phyloP scores from a whole-genome alignment of 2,888 invertebrate species.

The Brachycybe producta region DNA sequence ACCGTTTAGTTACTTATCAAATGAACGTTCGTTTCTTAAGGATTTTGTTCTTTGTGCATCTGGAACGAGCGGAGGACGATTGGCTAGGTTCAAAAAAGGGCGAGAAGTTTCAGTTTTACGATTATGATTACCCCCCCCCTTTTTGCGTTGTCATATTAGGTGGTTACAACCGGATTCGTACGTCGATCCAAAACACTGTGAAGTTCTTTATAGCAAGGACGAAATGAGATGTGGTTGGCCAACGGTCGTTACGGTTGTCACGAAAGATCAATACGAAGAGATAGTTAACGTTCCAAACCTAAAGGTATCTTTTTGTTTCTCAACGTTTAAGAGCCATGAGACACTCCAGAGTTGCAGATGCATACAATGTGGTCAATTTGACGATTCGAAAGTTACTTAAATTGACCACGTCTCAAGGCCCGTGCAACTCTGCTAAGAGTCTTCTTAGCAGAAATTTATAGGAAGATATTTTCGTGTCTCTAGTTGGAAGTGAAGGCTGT shows the following conservation, averaged over 20 bases:
- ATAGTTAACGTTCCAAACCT: conserved; percentile 69
- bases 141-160: conserved; percentile 33
- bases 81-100: conserved; percentile 65
- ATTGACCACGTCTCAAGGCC: too few relatives aligned
- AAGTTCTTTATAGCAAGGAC: conserved; percentile 56
- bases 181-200: conserved; percentile 76
- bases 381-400: too few relatives aligned
- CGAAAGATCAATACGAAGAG: conserved; percentile 84
- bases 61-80: conserved; percentile 74
- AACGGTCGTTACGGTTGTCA: conserved; percentile 62
- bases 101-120: too few relatives aligned
- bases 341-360: too few relatives aligned
- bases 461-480: conserved; percentile 10
- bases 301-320: conserved; percentile 44
- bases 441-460: too few relatives aligned
- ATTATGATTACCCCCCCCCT: too few relatives aligned
- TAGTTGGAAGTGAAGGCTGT: conserved; percentile 59
- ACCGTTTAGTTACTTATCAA: conserved; percentile 66
- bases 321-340: conserved; percentile 10
- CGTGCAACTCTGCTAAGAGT: too few relatives aligned
- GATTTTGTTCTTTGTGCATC: conserved; percentile 80
- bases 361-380: background rate
- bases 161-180: conserved; percentile 90
- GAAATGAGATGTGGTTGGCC: conserved; percentile 63
- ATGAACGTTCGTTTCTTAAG: conserved; percentile 79